Conservation (phyloP, 2,113 vertebrate genomes). For the Puffinus mauretanicus region DNA sequence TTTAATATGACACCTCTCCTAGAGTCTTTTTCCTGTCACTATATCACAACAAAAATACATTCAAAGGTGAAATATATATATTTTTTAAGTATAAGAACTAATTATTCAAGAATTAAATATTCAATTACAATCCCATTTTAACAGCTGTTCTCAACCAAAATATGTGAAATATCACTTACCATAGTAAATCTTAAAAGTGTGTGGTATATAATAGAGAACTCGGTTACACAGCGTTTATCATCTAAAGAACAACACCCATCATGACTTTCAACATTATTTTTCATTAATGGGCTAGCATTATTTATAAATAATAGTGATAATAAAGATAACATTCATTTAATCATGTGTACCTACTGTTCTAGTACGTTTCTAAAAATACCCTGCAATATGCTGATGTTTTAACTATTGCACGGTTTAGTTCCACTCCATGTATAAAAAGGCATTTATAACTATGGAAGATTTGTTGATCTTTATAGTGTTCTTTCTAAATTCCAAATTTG, state of each 20-base stretch:
- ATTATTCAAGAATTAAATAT: background rate
- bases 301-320: background rate
- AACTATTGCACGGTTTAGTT: background rate
- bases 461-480: background rate
- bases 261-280: background rate
- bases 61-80: background rate
- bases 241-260: background rate
- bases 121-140: background rate
- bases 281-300: background rate
- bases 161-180: background rate
- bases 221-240: background rate
- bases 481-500: background rate
- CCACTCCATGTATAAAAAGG: background rate
- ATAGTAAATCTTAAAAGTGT: background rate
- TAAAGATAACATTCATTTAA: background rate
- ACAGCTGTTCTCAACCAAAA: background rate
- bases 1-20: background rate
- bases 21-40: background rate
- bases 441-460: background rate
- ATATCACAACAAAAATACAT: background rate
- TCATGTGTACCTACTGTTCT: background rate
- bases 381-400: background rate
- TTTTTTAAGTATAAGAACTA: background rate
- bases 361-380: background rate
- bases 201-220: background rate